Evolutionary conservation across 2,113 vertebrate species (phyloP), one percentile per base, ranked within the genome.

Genomic region (Anoura caudifer): DNA sequence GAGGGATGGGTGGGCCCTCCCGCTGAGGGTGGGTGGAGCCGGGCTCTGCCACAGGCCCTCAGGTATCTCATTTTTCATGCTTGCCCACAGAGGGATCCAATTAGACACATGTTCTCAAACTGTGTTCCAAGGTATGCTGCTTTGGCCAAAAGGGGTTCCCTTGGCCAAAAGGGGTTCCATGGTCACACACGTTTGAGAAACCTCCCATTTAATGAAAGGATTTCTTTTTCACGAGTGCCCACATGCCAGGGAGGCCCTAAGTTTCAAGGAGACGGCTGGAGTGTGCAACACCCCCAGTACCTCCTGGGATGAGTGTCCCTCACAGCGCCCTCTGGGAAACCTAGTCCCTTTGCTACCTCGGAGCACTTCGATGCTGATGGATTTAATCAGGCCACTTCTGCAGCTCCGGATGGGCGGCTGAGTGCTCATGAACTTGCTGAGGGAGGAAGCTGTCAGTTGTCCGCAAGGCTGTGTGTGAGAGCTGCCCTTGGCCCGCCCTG

Each of bases 231-330:
- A 1, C 0, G 15, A 69, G 38, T 15, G 17, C 33, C 54, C 1
- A 0, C 0, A 11, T 11, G 61, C 33, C 56, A 12, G 0, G 2
- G n/a, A 0, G n/a, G n/a, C 75, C 24, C 0, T 31, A 8, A 16
- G 2, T 77, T 41, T 33, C 8, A 2, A 3, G 54, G 82, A n/a
- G 47, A 47, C 2, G 36, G 54, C 56, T n/a, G 4, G 15, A n/a
- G 24, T 1, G 2, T 2, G 7, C 0, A 2, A 20, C 28, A 43
- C 17, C 65, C 41, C 65, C 3, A 1, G 1, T 28, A 7, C 16
- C 65, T 86, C 28, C 0, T 41, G 72, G 77, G 77, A 17, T 15
- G 0, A 2, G 41, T 7, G 1, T 43, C 45, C 52, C 50, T 33
- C 52, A 17, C 31, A 28, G 31, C 4, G 6, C 79, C 20, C 54